These are phyloP conservation scores for Coenonympha arcania DNA, from an alignment of 2,888 invertebrate genomes.

Conservation along the genomic window DNA sequence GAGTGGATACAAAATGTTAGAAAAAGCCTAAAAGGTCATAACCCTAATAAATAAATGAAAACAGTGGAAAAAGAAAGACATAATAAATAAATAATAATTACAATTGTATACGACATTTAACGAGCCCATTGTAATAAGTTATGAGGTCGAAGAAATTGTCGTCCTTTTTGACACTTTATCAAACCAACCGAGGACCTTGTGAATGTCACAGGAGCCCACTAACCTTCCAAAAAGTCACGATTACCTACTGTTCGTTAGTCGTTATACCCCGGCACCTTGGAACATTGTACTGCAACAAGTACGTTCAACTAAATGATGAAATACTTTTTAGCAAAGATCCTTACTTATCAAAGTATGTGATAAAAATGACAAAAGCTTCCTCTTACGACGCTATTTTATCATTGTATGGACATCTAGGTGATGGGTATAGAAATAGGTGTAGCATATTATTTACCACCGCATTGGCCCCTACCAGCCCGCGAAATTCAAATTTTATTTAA, in stretches of 20 bases:
- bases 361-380: too few species aligned
- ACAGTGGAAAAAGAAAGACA: neutral
- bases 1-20: too few species aligned
- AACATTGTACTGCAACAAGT: too few species aligned
- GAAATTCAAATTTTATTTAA: too few species aligned
- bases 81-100: neutral
- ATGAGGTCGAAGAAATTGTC: constrained; percentile 20
- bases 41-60: neutral
- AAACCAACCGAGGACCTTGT: constrained; percentile 21
- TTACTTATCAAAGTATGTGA: too few species aligned
- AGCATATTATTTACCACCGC: too few species aligned
- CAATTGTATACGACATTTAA: neutral
- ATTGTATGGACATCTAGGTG: too few species aligned
- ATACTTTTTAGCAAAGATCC: neutral
- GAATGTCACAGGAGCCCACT: constrained; percentile 21
- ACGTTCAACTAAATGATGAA: neutral
- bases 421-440: too few species aligned
- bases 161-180: constrained; percentile 23
- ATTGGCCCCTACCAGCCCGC: too few species aligned
- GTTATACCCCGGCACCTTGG: neutral
- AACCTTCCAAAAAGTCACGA: constrained; percentile 12
- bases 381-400: too few species aligned
- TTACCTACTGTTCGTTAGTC: constrained; percentile 3
- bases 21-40: too few species aligned
- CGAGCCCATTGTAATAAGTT: neutral